Evolutionary conservation across 1,140 invertebrate genomes (phyloP).

Genomic region (Apis florea): DNA sequence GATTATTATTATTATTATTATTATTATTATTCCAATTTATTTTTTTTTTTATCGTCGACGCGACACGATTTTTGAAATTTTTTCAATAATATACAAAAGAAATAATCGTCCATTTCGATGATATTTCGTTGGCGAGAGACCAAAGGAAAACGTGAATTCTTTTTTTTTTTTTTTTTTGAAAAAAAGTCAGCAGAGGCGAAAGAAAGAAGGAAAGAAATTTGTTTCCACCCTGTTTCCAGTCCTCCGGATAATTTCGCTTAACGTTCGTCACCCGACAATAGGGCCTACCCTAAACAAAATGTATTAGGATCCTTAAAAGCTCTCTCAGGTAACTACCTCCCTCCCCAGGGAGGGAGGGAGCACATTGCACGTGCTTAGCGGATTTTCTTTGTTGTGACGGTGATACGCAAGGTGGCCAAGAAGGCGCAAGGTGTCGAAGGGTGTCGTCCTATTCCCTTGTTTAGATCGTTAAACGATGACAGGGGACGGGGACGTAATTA

Average conservation of each 20-base stretch:
- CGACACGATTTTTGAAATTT: no score
- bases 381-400: slow-evolving; percentile 28
- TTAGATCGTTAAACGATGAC: slow-evolving; percentile 26
- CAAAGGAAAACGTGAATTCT: no score
- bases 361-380: slow-evolving; percentile 55
- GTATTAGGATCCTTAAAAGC: slow-evolving; percentile 62
- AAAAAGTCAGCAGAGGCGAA: no score
- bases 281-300: slow-evolving; percentile 51
- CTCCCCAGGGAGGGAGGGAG: slow-evolving; percentile 55
- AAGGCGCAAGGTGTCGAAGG: slow-evolving; percentile 60
- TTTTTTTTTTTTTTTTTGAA: no score
- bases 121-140: no score
- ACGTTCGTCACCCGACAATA: slow-evolving; percentile 45
- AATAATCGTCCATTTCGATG: no score
- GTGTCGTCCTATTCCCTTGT: neutral
- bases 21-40: no score
- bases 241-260: slow-evolving; percentile 35
- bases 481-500: slow-evolving; percentile 5
- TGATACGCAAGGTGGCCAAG: slow-evolving; percentile 59
- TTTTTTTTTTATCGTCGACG: no score
- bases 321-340: slow-evolving; percentile 67
- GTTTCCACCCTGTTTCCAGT: neutral
- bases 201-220: neutral
- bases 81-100: no score
- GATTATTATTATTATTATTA: no score